Percentiles rank a stretch among this genome's conserved stretches.
phyloP scores from a whole-genome alignment of 2,888 invertebrate species.

The Ophion slaviceki region DNA sequence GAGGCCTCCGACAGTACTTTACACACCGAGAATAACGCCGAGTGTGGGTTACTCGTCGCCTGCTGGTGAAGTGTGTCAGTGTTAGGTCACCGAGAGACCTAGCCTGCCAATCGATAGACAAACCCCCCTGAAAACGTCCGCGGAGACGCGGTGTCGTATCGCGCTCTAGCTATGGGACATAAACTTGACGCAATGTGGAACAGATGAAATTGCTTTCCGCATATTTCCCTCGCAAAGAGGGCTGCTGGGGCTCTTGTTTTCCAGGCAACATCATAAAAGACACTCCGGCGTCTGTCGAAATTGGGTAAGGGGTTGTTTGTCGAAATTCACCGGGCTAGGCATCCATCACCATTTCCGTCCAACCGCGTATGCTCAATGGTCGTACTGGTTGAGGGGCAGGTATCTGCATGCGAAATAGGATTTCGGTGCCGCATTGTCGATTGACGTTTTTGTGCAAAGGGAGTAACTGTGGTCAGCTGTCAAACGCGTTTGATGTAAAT shows the following conservation, averaged over 20 bases:
- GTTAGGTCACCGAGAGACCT: constrained; percentile 79
- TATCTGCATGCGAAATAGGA: neutral
- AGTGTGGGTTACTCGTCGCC: constrained; percentile 51
- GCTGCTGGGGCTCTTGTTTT: neutral
- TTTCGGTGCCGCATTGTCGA: neutral
- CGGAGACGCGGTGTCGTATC: constrained; percentile 40
- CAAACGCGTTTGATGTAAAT: neutral
- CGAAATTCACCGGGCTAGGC: neutral
- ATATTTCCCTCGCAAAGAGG: neutral
- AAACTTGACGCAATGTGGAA: constrained; percentile 29
- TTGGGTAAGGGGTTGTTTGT: constrained; percentile 8
- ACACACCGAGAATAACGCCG: constrained; percentile 33
- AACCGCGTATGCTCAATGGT: neutral
- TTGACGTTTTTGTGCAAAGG: neutral
- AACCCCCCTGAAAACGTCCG: constrained; percentile 58
- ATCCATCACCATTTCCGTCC: neutral
- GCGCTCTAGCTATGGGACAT: constrained; percentile 36
- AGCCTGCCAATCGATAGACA: constrained; percentile 79
- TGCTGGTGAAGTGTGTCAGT: constrained; percentile 80
- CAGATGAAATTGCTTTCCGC: constrained; percentile 37
- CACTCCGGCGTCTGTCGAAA: neutral
- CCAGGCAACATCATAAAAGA: neutral
- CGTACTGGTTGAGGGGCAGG: neutral
- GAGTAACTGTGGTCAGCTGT: neutral
- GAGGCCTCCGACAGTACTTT: constrained; percentile 51